A percentile compares a stretch with the other conserved stretches of the same genome.
These are phyloP conservation scores for Fissipunctia ypsillon DNA, from an alignment of 2,888 invertebrate genomes.

Conservation along the genomic window DNA sequence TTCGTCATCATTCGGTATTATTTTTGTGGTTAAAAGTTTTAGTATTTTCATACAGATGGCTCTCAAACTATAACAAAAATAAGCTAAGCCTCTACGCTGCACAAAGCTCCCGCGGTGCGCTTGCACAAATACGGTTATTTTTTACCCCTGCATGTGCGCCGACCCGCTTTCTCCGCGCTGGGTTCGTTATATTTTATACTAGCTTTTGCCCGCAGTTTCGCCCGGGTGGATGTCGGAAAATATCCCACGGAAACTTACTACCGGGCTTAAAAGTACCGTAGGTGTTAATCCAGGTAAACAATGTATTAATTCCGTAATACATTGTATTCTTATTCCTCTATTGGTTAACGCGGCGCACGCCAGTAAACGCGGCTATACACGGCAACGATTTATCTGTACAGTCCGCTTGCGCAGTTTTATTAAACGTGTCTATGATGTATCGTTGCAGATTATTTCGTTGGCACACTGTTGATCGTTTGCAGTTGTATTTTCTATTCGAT, in stretches of 20 bases:
- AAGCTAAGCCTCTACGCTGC: conserved; percentile 9
- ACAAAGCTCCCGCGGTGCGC: conserved; percentile 47
- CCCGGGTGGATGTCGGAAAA: too few relatives aligned
- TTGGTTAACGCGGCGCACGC: too few relatives aligned
- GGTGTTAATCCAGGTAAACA: too few relatives aligned
- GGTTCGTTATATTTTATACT: conserved; percentile 54
- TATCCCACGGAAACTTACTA: too few relatives aligned
- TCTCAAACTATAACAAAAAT: conserved; percentile 20
- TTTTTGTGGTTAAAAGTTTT: neutral
- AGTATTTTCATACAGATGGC: neutral
- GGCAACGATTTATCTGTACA: too few relatives aligned
- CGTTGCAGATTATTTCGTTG: neutral
- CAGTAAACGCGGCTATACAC: too few relatives aligned
- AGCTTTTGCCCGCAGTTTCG: too few relatives aligned
- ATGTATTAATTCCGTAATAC: too few relatives aligned
- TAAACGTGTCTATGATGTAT: neutral
- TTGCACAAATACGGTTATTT: conserved; percentile 65
- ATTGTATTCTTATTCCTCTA: too few relatives aligned
- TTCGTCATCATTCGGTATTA: neutral
- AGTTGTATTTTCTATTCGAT: neutral
- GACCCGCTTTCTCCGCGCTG: conserved; percentile 63
- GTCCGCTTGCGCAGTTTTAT: neutral
- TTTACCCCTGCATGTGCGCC: conserved; percentile 57
- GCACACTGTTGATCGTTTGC: too few relatives aligned
- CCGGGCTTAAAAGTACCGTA: too few relatives aligned